Evolutionary conservation across 2,797 vertebrate species (phyloP), one percentile per base, ranked within the genome.

Genomic region (Erpetoichthys calabaricus): DNA sequence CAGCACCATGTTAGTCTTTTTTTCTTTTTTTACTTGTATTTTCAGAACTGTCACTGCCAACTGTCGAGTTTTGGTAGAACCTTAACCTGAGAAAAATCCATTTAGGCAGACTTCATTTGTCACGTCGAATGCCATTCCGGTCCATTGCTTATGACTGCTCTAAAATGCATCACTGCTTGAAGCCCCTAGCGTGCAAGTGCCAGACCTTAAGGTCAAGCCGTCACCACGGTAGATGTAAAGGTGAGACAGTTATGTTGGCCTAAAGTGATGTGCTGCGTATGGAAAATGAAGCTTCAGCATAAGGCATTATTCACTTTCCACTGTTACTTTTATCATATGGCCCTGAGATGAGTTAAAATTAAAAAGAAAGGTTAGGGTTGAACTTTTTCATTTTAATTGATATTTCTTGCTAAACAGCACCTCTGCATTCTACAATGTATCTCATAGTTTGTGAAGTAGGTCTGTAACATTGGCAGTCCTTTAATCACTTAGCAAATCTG

Each of bases 331-430:
- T 25, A 25, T 25, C 25, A 25, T 25, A 25, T 25, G 25, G 25
- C 25, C 25, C 25, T 2, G 25, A 25, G 25, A 25, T 25, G 25
- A 25, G 1, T 25, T 25, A 25, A 25, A 25, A 25, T 25, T 25
- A 25, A 25, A 25, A 25, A 25, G 25, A 55, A 58, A 53, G 10
- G 60, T 57, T 50, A 64, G 51, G 60, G 51, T 53, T 50, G 53
- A 10, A 43, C 42, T 47, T 55, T 6, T 4, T 53, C 54, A 44
- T 51, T 3, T 57, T 52, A 51, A 10, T 25, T 45, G 25, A 25
- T 25, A 25, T 25, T 25, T 25, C 25, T 25, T 25, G 25, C 25
- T 25, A 25, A 25, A 25, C 25, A 25, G 25, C 25, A 2, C 25
- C 25, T 25, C 2, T 25, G 25, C 25, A 25, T 25, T 25, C 25